Base-by-base conservation (phyloP, 2,888 invertebrate species). In the Eristalinus sepulchralis region DNA sequence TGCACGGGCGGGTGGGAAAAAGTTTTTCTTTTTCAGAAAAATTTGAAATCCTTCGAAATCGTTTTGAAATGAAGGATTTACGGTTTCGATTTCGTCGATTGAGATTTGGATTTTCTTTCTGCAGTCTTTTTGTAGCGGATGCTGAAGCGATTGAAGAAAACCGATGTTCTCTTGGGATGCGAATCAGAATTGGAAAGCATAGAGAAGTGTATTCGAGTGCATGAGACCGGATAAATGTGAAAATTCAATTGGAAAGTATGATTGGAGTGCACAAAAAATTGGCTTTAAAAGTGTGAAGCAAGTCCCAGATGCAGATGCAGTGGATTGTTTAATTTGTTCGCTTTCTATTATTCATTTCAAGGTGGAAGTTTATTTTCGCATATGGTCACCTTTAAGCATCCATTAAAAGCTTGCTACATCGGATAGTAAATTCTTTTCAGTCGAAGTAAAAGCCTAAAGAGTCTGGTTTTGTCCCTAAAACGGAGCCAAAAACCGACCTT, bases 51-150 rank as follows among this genome's bases (percentile, higher is more conserved):
- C 17, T 57, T 63, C 34, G 36, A 72, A 64, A 64, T 73, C n/a
- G 66, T 39, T 75, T 55, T 57, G 64, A 66, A 66, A 59, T 24
- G 75, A 34, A 67, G 47, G 76, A 76, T 24, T 76, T 76, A 60
- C 17, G 47, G 64, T 24, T 34, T 63, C 31, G 34, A 20, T 22
- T 64, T 73, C 17, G 27, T 73, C 47, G 47, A 47, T 47, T 47
- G 47, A 47, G 47, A 47, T 47, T 20, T 17, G 47, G 8, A 62
- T 71, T 71, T 27, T 5, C 24, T 62, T 33, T 47, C 20, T 13
- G 60, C 11, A 10, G 27, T 62, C 24, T 59, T 70, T 59, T 59
- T 62, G 5, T 13, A 10, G 71, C 20, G 31, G 47, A 33, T 62
- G 27, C 31, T 11, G 34, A 22, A 17, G 17, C 17, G 17, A 17